Base-by-base conservation (phyloP, 2,113 vertebrate genomes). In the Cebus imitator region DNA sequence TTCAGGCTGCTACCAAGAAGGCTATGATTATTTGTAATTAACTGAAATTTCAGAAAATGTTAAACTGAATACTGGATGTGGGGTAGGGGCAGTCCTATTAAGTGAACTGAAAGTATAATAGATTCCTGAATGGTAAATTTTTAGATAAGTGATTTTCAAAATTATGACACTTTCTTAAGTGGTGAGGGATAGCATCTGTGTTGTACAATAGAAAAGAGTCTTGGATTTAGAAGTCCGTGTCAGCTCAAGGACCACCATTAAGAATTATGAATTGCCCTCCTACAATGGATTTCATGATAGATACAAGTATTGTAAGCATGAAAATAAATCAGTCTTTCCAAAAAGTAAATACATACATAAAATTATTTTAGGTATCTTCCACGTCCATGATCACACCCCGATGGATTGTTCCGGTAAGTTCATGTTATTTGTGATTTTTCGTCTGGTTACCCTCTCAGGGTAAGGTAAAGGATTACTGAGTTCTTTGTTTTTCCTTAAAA, bases 331-430 rank as follows among this genome's bases (percentile, higher is more conserved):
- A 52, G 2, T 88, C 81, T 95, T 92, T 48, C 25, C 27, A 93
- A 76, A 93, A 91, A 93, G 17, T 97, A 95, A 97, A 40, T 75
- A 75, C 5, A 21, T 72, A 3, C 66, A 30, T 96, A 37, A 92
- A 14, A 98, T 98, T 98, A 72, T 97, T 98, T 43, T 97, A 99
- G 98, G 99, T 98, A 68, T 98, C 98, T 96, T 98, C 99, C 83
- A 98, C 99, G 97, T 98, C 99, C 45, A 94, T 96, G 32, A 98
- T 99, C 97, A 97, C 99, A 55, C 99, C 99, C 2, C 99, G 99
- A 94, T 99, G 99, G 99, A 99, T 99, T 97, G 98, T 99, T 96
- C 99, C 99, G 97, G 98, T 99, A 92, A 97, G 99, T 98, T 96
- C n/a, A 25, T 93, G 86, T 32, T 84, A 78, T 78, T 85, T 87